Evolutionary conservation across 2,113 vertebrate genomes (phyloP).

Genomic region (Anarhynchus alexandrinus): DNA sequence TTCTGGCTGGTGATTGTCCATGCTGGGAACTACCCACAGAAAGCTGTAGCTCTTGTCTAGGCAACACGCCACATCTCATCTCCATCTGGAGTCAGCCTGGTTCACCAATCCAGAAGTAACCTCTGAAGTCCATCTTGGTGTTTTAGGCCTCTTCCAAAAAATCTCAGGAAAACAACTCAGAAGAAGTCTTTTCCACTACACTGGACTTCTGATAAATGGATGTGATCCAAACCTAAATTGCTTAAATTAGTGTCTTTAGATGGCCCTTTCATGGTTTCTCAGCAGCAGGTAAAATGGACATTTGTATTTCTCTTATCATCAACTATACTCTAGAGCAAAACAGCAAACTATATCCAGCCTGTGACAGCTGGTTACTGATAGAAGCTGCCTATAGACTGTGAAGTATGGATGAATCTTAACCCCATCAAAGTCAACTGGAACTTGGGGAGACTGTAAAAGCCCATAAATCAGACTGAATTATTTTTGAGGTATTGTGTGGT

Average conservation of each 20-base stretch:
- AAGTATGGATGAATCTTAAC: neutral
- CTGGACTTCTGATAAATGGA: neutral
- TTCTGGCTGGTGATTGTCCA: neutral
- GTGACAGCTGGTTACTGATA: neutral
- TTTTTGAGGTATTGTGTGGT: neutral
- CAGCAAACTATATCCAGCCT: neutral
- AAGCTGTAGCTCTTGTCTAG: neutral
- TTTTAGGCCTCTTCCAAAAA: neutral
- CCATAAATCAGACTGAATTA: neutral
- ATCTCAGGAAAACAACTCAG: neutral
- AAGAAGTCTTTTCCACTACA: neutral
- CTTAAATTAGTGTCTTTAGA: neutral
- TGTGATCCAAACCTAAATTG: neutral
- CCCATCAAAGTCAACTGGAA: neutral
- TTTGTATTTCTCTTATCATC: neutral
- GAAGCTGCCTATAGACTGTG: neutral
- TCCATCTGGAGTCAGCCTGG: neutral
- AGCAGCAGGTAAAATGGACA: neutral
- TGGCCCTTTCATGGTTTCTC: neutral
- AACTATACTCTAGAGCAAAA: neutral
- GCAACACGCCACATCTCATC: neutral
- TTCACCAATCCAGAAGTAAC: neutral
- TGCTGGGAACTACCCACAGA: neutral
- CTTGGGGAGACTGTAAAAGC: neutral
- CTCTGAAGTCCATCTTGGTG: neutral